phyloP scores from a whole-genome alignment of 2,113 vertebrate genomes.

The Pholis gunnellus region DNA sequence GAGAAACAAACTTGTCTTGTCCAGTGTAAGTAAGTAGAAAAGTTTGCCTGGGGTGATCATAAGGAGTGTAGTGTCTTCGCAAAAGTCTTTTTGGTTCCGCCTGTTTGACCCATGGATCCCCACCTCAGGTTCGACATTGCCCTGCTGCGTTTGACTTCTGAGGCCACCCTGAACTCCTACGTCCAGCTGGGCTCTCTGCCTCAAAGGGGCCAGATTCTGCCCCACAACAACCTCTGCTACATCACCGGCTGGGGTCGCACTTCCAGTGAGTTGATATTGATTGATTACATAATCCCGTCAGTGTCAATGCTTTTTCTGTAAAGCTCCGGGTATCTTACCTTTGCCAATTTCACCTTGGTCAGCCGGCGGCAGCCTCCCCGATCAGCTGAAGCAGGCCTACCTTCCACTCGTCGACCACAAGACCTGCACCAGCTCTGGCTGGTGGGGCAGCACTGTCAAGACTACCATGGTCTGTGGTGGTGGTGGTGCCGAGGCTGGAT shows the following conservation, averaged over 20 bases:
- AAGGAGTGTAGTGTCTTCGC: neutral
- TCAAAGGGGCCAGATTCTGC: slow-evolving; percentile 73
- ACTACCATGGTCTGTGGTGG: slow-evolving; percentile 89
- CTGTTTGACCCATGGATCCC: slow-evolving; percentile 4
- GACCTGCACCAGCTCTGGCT: slow-evolving; percentile 80
- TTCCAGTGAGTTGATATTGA: slow-evolving; percentile 80
- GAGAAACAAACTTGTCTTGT: neutral
- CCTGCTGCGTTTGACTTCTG: slow-evolving; percentile 82
- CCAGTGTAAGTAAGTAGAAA: too few relatives aligned
- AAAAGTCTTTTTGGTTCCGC: neutral
- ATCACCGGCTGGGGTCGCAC: slow-evolving; percentile 91
- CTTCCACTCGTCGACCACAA: slow-evolving; percentile 82
- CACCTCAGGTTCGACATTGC: slow-evolving; percentile 77
- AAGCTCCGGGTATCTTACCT: neutral
- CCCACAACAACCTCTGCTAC: slow-evolving; percentile 86
- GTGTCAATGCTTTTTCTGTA: neutral
- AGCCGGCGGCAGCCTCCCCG: slow-evolving; percentile 85
- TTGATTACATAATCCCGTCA: neutral
- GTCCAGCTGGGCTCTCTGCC: slow-evolving; percentile 87
- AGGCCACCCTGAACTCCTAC: slow-evolving; percentile 80
- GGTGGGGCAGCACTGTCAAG: slow-evolving; percentile 88
- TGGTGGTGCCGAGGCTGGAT: slow-evolving; percentile 82
- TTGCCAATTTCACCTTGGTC: neutral
- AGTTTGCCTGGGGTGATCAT: too few relatives aligned
- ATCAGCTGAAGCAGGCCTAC: slow-evolving; percentile 85